A percentile compares a stretch with the other conserved stretches of the same genome.
Conservation (phyloP, 2,113 vertebrate genomes). For the Lasiurus cinereus region DNA sequence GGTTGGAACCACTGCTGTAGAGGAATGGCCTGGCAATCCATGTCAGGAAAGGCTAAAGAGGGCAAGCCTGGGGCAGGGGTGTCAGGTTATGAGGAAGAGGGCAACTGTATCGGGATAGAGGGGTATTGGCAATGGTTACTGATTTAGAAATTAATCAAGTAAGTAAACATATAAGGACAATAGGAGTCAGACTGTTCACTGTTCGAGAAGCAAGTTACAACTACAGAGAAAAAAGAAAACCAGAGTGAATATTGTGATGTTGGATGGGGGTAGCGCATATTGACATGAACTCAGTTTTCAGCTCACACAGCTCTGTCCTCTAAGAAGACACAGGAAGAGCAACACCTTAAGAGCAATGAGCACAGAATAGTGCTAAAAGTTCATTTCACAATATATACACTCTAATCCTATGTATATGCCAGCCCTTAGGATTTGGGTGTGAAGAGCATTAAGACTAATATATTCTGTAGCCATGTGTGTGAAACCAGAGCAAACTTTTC, state of each 20-base stretch:
- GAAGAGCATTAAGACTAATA: background rate
- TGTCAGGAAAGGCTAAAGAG: background rate
- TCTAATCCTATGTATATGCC: background rate
- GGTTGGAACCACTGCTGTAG: background rate
- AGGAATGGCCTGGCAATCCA: background rate
- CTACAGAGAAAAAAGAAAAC: background rate
- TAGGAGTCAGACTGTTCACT: background rate
- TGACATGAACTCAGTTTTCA: background rate
- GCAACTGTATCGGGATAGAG: background rate
- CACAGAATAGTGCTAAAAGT: background rate
- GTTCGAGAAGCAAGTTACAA: background rate
- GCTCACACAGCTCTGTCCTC: background rate
- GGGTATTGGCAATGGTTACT: background rate
- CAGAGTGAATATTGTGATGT: background rate
- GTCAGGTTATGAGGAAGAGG: background rate
- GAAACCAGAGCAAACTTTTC: background rate
- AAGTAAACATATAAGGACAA: background rate
- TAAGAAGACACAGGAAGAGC: background rate
- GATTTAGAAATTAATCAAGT: background rate
- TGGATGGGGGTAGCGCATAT: background rate
- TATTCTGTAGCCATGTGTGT: background rate
- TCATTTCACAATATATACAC: background rate
- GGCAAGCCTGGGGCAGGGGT: background rate
- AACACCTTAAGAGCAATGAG: background rate
- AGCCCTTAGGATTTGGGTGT: background rate